Evolutionary conservation across 2,888 invertebrate genomes (phyloP).

Genomic region (Tachina lurida): DNA sequence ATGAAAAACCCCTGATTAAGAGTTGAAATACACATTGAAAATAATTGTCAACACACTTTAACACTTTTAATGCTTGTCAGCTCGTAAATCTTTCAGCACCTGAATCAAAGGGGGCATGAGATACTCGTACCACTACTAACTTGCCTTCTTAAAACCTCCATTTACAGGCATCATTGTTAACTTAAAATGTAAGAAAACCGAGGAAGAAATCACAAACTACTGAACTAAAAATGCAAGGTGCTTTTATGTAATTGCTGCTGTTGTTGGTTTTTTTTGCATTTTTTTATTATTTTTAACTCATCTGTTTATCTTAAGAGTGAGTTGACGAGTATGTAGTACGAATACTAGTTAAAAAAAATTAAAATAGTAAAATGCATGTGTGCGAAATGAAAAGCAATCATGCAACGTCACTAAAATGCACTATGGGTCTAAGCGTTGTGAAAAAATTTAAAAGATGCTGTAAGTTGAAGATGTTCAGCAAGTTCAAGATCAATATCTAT

Average conservation of each 20-base stretch:
- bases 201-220: conserved; percentile 35
- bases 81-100: conserved; percentile 72
- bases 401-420: conserved; percentile 27
- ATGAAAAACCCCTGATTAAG: conserved; percentile 61
- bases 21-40: conserved; percentile 70
- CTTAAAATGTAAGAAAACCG: background rate
- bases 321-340: conserved; percentile 23
- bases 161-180: background rate
- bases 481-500: background rate
- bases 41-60: conserved; percentile 72
- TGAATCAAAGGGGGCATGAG: conserved; percentile 51
- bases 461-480: background rate
- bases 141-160: conserved; percentile 10
- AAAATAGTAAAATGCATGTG: conserved; percentile 58
- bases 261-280: background rate
- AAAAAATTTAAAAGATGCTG: background rate
- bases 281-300: conserved; percentile 17
- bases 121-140: conserved; percentile 8
- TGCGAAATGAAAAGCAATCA: conserved; percentile 18
- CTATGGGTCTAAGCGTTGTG: conserved; percentile 9
- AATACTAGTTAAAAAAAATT: conserved; percentile 35
- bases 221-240: conserved; percentile 64
- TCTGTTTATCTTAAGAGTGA: conserved; percentile 33
- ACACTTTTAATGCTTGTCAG: conserved; percentile 72
- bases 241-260: conserved; percentile 37